Percentiles rank a stretch among this genome's conserved stretches.
Conservation (phyloP, 2,113 vertebrate genomes). For the Ptyas mucosa region DNA sequence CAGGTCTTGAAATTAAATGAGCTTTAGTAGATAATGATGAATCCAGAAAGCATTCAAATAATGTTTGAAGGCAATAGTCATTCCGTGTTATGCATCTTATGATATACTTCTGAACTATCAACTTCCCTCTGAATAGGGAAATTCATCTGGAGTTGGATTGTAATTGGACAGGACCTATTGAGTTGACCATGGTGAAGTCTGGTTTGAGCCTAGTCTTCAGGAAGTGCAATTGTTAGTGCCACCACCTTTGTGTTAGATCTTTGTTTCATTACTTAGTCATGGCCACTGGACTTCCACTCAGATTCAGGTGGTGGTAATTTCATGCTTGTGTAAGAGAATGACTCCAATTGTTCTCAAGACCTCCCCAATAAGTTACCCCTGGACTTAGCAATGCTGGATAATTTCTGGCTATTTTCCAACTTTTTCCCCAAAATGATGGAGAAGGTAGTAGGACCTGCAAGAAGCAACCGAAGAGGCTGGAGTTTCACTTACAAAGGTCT, state of each 20-base stretch:
- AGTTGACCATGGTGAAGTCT: not conserved
- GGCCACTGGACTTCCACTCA: not conserved
- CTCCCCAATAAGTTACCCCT: not conserved
- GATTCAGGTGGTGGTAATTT: not conserved
- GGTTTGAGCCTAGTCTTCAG: not conserved
- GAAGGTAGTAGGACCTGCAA: not conserved
- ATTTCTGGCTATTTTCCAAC: not conserved
- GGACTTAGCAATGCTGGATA: not conserved
- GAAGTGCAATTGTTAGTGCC: not conserved
- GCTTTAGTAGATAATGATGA: not conserved
- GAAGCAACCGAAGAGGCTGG: not conserved
- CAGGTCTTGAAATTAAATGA: not conserved
- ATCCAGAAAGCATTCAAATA: not conserved
- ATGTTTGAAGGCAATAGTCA: not conserved
- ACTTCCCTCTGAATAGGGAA: not conserved
- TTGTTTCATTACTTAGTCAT: not conserved
- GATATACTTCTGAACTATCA: not conserved
- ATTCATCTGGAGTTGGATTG: not conserved
- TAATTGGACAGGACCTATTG: not conserved
- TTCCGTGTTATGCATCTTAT: not conserved
- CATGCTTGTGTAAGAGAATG: not conserved
- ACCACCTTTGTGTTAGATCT: not conserved
- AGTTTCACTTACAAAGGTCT: not conserved
- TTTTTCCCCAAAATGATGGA: not conserved
- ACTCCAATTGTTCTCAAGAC: not conserved